Evolutionary conservation across 2,113 vertebrate genomes (phyloP), one percentile per base, ranked within the genome.

Genomic region (Otus sunia): DNA sequence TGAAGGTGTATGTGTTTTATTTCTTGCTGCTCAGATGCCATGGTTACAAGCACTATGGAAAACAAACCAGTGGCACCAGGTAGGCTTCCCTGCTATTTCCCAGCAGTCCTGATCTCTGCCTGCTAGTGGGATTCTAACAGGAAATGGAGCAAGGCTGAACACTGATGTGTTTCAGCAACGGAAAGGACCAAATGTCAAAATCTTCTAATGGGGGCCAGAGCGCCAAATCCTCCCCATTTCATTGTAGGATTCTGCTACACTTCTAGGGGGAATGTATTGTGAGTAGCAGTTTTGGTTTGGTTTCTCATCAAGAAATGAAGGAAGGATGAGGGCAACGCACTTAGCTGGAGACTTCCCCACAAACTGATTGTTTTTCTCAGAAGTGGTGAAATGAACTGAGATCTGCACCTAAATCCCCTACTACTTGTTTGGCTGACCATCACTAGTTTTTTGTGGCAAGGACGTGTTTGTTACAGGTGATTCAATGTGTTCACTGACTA

Each of bases 11-110:
- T 73, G 64, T 49, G 13, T 66, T 85, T 39, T 80, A 36, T 87
- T 81, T 87, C 21, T 45, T 3, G 9, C 88, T 81, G 86, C 77
- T 87, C 73, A 59, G 73, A 53, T 78, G 93, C 85, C 36, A n/a
- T 91, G 87, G 94, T 73, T 81, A 94, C 95, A 55, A 56, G 58
- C 55, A 10, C 80, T 36, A 30, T 3, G 6, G 93, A 49, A 94
- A 91, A 85, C 81, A 94, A 85, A 45, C 23, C 49, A 9, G 3
- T 3, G 88, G 69, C 37, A 60, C 34, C 26, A 84, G 86, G 43
- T 64, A 58, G 80, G 60, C n/a, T 74, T 49, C 55, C 9, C 37
- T 1, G 3, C 34, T 56, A 1, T 10, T 43, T 56, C 43, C 78
- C 56, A 83, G 75, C 64, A 58, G 43, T 34, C 22, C 43, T 5